Base-by-base conservation (phyloP, 2,888 invertebrate species). In the Eupithecia subfuscata region DNA sequence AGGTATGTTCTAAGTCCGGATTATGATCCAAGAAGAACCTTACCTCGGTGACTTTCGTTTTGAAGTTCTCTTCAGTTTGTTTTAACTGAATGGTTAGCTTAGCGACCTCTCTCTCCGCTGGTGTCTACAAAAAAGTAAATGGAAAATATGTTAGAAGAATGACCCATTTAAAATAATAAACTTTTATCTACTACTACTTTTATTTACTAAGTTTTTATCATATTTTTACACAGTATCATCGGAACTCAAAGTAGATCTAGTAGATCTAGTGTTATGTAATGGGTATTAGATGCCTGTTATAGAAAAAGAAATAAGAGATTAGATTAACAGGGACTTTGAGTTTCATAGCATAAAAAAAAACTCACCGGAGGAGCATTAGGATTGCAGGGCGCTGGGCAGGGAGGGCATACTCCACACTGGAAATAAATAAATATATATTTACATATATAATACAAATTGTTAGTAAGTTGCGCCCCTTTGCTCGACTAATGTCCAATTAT, bases 31-130 rank as follows among this genome's bases (percentile, higher is more conserved):
- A 34, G 6, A 2, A 18, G 34, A 30, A n/a, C 12, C 18, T 95
- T 94, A 97, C 96, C 94, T 97, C 97, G 11, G 95, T 95, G 16
- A 97, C 91, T 93, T 97, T 97, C 0, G 94, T 95, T 82, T 96
- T 97, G 85, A 96, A 97, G 84, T 96, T 96, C 81, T 96, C 96
- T 87, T 96, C 96, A 0, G 96, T 95, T 76, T 96, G 94, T 14
- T 92, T 92, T 75, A 97, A 95, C 84, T 96, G 96, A 77, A 96
- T 95, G 30, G 95, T 92, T 14, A 96, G 86, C 85, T 95, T 96
- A 40, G 95, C 91, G 6, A 96, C 91, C 88, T 96, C 96, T 80
- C 91, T 95, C 80, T 96, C 96, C 0, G 93, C 92, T 0, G 94
- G 94, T 12, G 92, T 93, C 92, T 94, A 81, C 8, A 76, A 56